These are phyloP conservation scores for Paraplagusia blochii DNA, from an alignment of 2,113 vertebrate species.

Conservation along the genomic window DNA sequence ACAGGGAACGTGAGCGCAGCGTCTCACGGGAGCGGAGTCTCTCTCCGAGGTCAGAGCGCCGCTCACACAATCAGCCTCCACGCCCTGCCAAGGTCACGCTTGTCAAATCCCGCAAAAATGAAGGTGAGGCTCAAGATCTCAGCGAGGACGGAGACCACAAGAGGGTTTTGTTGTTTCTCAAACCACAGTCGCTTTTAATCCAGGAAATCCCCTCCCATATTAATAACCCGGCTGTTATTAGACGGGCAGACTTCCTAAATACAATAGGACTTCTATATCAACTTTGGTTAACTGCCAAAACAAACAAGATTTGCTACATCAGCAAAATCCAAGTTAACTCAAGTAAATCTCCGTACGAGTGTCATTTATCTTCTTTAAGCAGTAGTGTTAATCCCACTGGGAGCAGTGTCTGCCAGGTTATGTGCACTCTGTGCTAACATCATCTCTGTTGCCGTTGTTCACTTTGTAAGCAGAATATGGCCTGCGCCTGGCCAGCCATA, in stretches of 20 bases:
- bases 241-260: slow-evolving; percentile 16
- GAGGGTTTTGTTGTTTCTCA: background rate
- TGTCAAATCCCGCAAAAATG: slow-evolving; percentile 95
- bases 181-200: background rate
- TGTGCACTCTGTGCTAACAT: slow-evolving; percentile 71
- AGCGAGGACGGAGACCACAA: slow-evolving; percentile 9
- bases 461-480: slow-evolving; percentile 91
- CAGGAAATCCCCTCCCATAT: slow-evolving; percentile 27
- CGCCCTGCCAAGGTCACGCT: slow-evolving; percentile 95
- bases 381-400: slow-evolving; percentile 52
- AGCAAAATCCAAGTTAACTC: slow-evolving; percentile 62
- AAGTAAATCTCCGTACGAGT: slow-evolving; percentile 68
- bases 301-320: slow-evolving; percentile 54
- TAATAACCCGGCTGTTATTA: slow-evolving; percentile 15
- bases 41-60: slow-evolving; percentile 89
- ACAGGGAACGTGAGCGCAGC: slow-evolving; percentile 85
- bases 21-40: slow-evolving; percentile 90
- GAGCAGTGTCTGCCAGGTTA: slow-evolving; percentile 42
- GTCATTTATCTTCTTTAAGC: slow-evolving; percentile 72
- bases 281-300: slow-evolving; percentile 55
- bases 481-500: slow-evolving; percentile 97
- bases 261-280: slow-evolving; percentile 49
- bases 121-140: slow-evolving; percentile 85
- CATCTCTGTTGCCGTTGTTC: slow-evolving; percentile 74
- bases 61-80: slow-evolving; percentile 87